Evolutionary conservation across 2,888 invertebrate genomes (phyloP), one percentile per base, ranked within the genome.

Genomic region (Aethes cnicana): DNA sequence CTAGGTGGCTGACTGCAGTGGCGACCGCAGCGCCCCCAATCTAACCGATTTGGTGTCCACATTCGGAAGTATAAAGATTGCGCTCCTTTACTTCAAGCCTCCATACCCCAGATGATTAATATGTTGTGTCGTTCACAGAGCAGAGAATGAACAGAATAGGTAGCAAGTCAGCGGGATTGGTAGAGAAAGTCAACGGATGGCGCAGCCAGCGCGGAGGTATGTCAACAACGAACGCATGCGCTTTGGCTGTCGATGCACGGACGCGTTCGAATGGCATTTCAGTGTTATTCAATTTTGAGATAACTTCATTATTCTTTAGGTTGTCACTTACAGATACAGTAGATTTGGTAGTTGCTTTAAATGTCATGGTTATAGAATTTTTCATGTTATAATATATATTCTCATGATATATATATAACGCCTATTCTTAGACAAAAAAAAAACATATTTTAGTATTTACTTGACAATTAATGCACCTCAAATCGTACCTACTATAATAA

Each of bases 181-280:
- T 88, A 61, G 78, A 84, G 63, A 88, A 81, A 72, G 75, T 84
- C 79, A 87, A 88, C 76, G 87, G 87, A 4, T 89, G 88, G 87
- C 86, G 89, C 63, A 88, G 87, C 64, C 88, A 88, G 62, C 86
- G 89, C 56, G 88, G 88, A 89, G 89, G 89, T 89, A 88, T 72
- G 88, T 82, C 66, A 30, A 20, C 14, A n/a, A 8, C 32, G 50
- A 47, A 53, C 66, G 76, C 79, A 80, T 80, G 79, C 63, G 74
- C 77, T 77, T 75, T 67, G 55, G 63, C 65, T 72, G 69, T 70
- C 63, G 39, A 62, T 49, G 56, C 56, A 56, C 56, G 43, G 30
- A 12, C 21, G 33, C 47, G 20, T 8, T 33, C 17, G 20, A 36
- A 37, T 49, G 33, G n/a, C n/a, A n/a, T n/a, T n/a, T 28, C 9